Percentiles rank a stretch among this genome's conserved stretches.
Evolutionary conservation across 2,797 vertebrate genomes (phyloP).

Genomic region (Galaxias olidus): DNA sequence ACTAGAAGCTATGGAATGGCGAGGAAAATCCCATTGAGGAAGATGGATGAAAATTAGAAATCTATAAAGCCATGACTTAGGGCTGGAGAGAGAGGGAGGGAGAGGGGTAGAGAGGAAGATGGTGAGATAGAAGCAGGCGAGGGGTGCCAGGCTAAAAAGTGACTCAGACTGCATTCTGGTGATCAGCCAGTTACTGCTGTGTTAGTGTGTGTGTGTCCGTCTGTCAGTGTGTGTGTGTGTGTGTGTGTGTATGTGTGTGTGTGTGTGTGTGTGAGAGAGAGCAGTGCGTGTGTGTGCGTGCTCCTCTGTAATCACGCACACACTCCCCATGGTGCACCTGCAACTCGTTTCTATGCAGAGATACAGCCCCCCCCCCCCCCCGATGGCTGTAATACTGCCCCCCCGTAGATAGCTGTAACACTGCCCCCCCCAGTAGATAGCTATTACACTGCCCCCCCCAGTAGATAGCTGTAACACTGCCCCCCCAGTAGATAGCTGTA

Average conservation of each 20-base stretch:
- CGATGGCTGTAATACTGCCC: conserved; percentile 53
- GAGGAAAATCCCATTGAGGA: conserved; percentile 42
- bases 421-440: no score
- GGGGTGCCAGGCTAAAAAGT: conserved; percentile 13
- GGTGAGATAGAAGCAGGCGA: no score
- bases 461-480: no score
- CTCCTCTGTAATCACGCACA: not conserved
- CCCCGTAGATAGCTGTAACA: no score
- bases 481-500: no score
- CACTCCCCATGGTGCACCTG: conserved; percentile 48
- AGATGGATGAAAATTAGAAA: conserved; percentile 63
- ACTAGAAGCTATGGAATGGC: conserved; percentile 37
- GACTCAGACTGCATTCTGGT: conserved; percentile 24
- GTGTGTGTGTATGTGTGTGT: not conserved
- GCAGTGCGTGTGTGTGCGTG: not conserved
- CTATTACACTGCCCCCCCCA: no score
- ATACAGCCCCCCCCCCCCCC: conserved; percentile 21
- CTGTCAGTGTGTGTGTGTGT: not conserved
- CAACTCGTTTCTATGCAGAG: conserved; percentile 42
- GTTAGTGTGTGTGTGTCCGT: conserved; percentile 26
- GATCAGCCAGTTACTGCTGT: conserved; percentile 33
- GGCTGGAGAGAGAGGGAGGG: not conserved
- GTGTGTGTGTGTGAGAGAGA: not conserved
- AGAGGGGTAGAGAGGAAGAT: not conserved
- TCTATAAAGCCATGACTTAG: conserved; percentile 43